Evolutionary conservation across 2,888 invertebrate species (phyloP), one percentile per base, ranked within the genome.

Genomic region (Creontiades dilutus): DNA sequence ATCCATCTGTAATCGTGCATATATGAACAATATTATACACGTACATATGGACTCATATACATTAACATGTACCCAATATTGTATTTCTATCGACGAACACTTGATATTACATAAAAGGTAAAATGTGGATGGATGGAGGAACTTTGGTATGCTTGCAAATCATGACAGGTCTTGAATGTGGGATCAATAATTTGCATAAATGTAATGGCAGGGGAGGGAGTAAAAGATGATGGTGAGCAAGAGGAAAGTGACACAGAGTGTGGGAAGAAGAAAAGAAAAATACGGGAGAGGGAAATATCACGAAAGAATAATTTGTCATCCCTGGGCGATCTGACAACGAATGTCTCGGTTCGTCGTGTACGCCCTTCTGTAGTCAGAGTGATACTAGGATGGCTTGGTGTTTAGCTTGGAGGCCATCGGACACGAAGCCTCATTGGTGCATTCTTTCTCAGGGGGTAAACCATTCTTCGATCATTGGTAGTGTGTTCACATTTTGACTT

Each of bases 221-320:
- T 52, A 12, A 52, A 14, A 13, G 16, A 52, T 13, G 52, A 12
- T 14, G 52, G 16, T n/a, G 52, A 12, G 52, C 14, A 52, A 52
- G 52, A 52, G 7, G 37, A 12, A 52, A 11, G 52, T 7, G 19
- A 9, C 3, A 61, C 9, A n/a, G 19, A 19, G 61, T 3, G n/a
- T 61, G n/a, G 19, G 61, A 9, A n/a, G n/a, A 19, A 19, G 61
- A 61, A 61, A 61, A 61, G 61, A 61, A 61, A 61, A 19, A 19
- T 52, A 19, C 14, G 19, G 4, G 61, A 61, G 61, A 61, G 61
- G 19, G 61, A 19, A 61, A 61, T n/a, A 19, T 19, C 61, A 14
- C 16, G n/a, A n/a, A 61, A n/a, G 61, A 61, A 61, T 61, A 61
- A 61, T 61, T 61, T 61, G 16, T 61, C 61, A 61, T 61, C 61